A percentile compares a stretch with the other conserved stretches of the same genome.
Evolutionary conservation across 2,113 vertebrate genomes (phyloP).

Genomic region (Anarhynchus alexandrinus): DNA sequence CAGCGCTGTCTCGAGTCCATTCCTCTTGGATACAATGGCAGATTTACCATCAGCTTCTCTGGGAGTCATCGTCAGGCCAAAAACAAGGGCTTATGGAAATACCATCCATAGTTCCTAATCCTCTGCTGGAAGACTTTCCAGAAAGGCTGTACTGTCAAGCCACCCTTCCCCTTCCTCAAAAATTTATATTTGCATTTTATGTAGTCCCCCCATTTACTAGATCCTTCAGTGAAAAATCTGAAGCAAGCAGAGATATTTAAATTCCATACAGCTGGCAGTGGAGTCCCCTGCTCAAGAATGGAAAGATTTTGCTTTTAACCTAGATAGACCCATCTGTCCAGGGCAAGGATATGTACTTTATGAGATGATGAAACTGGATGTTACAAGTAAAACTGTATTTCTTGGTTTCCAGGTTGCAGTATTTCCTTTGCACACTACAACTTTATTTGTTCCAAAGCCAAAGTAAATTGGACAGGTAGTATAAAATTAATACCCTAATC

Average conservation of each 20-base stretch:
- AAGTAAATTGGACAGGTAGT: background rate
- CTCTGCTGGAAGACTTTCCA: conserved; percentile 31
- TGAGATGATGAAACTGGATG: background rate
- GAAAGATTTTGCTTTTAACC: background rate
- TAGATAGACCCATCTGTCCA: background rate
- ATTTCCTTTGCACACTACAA: background rate
- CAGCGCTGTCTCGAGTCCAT: conserved; percentile 18
- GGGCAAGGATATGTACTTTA: background rate
- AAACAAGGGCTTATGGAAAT: conserved; percentile 53
- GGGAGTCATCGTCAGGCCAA: conserved; percentile 31
- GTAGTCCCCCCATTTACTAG: background rate
- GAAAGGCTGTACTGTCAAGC: background rate
- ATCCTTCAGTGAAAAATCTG: background rate
- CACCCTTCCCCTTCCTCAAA: background rate
- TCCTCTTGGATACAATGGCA: conserved; percentile 51
- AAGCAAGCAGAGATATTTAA: background rate
- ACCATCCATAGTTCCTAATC: conserved; percentile 32
- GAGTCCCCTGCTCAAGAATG: background rate
- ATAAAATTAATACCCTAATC: background rate
- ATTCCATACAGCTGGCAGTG: background rate
- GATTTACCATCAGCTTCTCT: conserved; percentile 46
- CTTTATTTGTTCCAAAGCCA: background rate
- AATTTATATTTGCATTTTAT: background rate
- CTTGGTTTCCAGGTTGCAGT: background rate
- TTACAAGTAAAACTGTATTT: background rate